Evolutionary conservation across 2,888 invertebrate genomes (phyloP), one percentile per base, ranked within the genome.

Genomic region (Empis livida): DNA sequence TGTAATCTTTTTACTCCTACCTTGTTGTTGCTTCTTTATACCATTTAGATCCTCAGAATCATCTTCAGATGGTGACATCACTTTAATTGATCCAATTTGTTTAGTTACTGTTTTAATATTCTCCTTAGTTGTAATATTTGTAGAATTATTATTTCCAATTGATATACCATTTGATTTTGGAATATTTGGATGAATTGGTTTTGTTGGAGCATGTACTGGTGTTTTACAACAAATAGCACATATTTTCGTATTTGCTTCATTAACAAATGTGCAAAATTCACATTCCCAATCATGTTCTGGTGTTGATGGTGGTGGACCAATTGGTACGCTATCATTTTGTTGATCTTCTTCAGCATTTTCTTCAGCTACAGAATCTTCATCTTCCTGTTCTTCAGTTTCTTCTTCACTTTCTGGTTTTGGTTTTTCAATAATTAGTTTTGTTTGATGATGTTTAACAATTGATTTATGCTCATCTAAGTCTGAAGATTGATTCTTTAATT

Each of bases 181-280:
- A 20, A 15, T 17, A 45, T 27, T 27, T 27, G 23, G 5, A 38
- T 1, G 16, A 16, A 47, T 48, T 1, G 57, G 49, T 9, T 54
- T 56, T 10, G 37, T 27, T 2, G 66, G 64, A 0, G 56, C 49
- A 20, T 57, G 62, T 11, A 74, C 75, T 1, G 80, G 79, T 1
- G 92, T 92, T 62, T 90, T 89, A 61, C 91, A 92, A 62, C 92
- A 93, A 44, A 92, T 80, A 13, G 77, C 75, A 61, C 92, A 92
- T 37, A 92, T 84, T 56, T 82, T 79, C 0, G 81, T 78, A 16
- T 82, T 84, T 0, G 84, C 71, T 51, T 84, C 82, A 62, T 93
- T 93, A 4, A 90, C 83, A 62, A 82, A 91, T 0, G 92, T 93
- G 62, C 92, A 93, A 60, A 90, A 88, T 60, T 89, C 87, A 64